A percentile compares a stretch with the other conserved stretches of the same genome.
phyloP scores from a whole-genome alignment of 2,888 invertebrate genomes.

The Meghimatium bilineatum region DNA sequence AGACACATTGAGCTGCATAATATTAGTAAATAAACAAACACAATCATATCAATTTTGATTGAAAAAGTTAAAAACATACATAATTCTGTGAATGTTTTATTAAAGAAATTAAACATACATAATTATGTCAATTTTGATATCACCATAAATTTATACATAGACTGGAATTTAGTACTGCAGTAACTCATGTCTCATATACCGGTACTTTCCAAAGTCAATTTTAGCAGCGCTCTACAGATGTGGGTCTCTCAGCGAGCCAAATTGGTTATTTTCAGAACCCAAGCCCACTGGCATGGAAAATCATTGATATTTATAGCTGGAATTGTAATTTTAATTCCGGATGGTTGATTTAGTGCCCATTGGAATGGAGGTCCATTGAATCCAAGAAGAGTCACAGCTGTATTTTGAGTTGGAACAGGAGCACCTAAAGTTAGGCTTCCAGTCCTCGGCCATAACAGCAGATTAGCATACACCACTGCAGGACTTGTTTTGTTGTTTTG shows the following conservation, averaged over 20 bases:
- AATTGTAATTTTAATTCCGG: slow-evolving; percentile 58
- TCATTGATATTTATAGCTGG: slow-evolving; percentile 40
- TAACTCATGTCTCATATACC: too few relatives aligned
- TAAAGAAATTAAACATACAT: too few relatives aligned
- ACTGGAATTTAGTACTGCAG: too few relatives aligned
- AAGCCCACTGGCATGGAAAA: slow-evolving; percentile 47
- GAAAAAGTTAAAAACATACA: background rate
- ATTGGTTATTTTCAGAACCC: slow-evolving; percentile 46
- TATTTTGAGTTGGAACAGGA: slow-evolving; percentile 70
- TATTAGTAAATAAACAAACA: too few relatives aligned
- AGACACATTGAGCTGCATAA: too few relatives aligned
- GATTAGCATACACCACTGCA: slow-evolving; percentile 82
- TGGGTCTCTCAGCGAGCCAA: slow-evolving; percentile 1
- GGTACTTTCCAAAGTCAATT: too few relatives aligned
- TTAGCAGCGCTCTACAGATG: background rate
- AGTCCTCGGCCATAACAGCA: slow-evolving; percentile 84
- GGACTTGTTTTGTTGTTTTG: slow-evolving; percentile 53
- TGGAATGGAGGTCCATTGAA: slow-evolving; percentile 61
- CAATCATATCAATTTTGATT: background rate
- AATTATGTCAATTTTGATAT: too few relatives aligned
- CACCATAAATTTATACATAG: too few relatives aligned
- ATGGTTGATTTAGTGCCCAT: slow-evolving; percentile 51
- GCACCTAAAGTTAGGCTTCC: slow-evolving; percentile 80
- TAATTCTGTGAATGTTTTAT: background rate
- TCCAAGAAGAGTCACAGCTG: slow-evolving; percentile 80